A percentile compares a stretch with the other conserved stretches of the same genome.
phyloP scores from a whole-genome alignment of 2,113 vertebrate genomes.

The Vireo altiloquus region DNA sequence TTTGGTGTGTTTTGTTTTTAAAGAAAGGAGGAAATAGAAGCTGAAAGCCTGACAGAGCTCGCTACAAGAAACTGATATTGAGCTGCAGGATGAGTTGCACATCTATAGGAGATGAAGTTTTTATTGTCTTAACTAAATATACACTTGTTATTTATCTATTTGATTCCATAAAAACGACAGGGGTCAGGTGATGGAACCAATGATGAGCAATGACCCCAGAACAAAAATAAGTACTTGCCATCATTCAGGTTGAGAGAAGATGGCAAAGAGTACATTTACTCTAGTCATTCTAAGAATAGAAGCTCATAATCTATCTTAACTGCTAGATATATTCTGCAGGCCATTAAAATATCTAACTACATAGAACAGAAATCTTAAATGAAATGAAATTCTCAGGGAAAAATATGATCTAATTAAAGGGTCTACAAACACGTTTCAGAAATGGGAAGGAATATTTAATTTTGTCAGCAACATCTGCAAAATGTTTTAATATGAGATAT shows the following conservation, averaged over 20 bases:
- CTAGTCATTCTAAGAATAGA: neutral
- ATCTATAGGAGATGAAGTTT: neutral
- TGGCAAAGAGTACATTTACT: neutral
- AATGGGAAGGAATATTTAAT: conserved; percentile 19
- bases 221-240: neutral
- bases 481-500: neutral
- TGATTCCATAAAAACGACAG: neutral
- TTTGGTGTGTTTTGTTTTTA: neutral
- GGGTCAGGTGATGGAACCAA: neutral
- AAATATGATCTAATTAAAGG: conserved; percentile 55
- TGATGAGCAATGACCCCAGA: neutral
- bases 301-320: neutral
- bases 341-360: neutral
- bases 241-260: neutral
- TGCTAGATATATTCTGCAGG: conserved; percentile 8
- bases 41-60: neutral
- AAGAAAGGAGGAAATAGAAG: neutral
- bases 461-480: conserved; percentile 8
- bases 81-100: neutral
- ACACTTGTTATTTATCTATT: neutral
- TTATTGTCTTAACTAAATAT: neutral
- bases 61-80: neutral
- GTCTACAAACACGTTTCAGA: conserved; percentile 14
- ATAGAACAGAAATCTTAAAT: neutral
- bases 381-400: neutral